Conservation (phyloP, 35 echinoderm and acorn worm genomes). For the Amphiura filiformis region DNA sequence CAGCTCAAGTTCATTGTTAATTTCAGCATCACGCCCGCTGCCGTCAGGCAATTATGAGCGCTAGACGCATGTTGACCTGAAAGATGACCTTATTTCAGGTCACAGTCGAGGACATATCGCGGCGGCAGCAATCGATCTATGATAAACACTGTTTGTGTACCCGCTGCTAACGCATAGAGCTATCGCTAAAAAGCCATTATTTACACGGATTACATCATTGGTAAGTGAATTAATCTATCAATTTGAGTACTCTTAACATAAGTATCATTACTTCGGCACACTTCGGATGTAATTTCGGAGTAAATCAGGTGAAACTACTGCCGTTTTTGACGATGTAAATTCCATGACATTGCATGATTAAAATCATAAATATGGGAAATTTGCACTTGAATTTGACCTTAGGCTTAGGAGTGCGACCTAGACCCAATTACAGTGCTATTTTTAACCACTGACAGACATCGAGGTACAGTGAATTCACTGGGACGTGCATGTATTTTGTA, state of each 20-base stretch:
- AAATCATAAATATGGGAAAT: no score
- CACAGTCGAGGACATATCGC: not conserved
- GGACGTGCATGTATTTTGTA: no score
- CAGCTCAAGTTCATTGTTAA: not conserved
- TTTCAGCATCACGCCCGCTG: not conserved
- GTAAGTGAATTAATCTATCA: not conserved
- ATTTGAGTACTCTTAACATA: not conserved
- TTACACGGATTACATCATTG: not conserved
- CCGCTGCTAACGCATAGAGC: not conserved
- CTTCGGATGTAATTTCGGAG: not conserved
- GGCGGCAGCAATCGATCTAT: not conserved
- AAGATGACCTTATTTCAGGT: not conserved
- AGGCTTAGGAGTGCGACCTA: no score
- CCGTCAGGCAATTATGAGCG: not conserved
- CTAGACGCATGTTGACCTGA: not conserved
- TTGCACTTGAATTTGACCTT: no score
- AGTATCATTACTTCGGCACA: not conserved
- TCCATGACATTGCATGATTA: no score
- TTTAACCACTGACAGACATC: no score
- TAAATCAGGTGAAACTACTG: not conserved
- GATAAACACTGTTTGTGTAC: not conserved
- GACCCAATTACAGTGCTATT: no score
- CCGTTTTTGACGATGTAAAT: no score
- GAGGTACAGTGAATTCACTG: no score
- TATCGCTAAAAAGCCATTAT: not conserved